These are phyloP conservation scores for Dicranocentrus wangi DNA, from an alignment of 2,888 invertebrate genomes.

Conservation along the genomic window DNA sequence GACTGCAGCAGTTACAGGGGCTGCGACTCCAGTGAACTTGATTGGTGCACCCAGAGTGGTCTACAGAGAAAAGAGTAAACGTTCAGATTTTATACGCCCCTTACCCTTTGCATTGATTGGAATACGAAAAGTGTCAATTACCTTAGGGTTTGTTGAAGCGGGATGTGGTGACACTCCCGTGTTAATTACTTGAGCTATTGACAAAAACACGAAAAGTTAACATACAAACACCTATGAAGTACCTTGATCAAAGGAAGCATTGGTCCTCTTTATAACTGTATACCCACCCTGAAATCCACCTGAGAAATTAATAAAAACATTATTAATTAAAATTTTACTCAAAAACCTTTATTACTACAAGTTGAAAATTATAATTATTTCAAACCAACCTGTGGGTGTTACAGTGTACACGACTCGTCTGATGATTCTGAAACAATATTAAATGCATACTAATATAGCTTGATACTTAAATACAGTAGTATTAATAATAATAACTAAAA, in stretches of 20 bases:
- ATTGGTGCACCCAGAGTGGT: conserved; percentile 5
- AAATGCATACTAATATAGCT: neutral
- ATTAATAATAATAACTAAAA: neutral
- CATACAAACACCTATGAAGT: too few species aligned
- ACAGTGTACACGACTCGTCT: neutral
- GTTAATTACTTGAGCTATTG: neutral
- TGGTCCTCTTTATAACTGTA: too few species aligned
- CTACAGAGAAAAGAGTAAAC: too few species aligned
- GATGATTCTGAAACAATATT: neutral
- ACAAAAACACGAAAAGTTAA: too few species aligned
- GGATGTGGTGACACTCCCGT: conserved; percentile 2
- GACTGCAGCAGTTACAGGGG: neutral
- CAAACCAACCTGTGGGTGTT: neutral
- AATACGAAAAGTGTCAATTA: too few species aligned
- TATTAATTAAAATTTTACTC: neutral
- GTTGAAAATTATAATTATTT: too few species aligned
- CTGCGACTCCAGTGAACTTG: neutral
- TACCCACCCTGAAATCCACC: too few species aligned
- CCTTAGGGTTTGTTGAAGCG: neutral
- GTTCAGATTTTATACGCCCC: too few species aligned
- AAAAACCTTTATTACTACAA: neutral
- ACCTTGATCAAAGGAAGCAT: too few species aligned
- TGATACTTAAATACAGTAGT: neutral
- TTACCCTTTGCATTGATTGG: too few species aligned
- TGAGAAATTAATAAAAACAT: neutral